Evolutionary conservation across 2,797 vertebrate species (phyloP), one percentile per base, ranked within the genome.

Genomic region (Phrynocephalus guinanensis): DNA sequence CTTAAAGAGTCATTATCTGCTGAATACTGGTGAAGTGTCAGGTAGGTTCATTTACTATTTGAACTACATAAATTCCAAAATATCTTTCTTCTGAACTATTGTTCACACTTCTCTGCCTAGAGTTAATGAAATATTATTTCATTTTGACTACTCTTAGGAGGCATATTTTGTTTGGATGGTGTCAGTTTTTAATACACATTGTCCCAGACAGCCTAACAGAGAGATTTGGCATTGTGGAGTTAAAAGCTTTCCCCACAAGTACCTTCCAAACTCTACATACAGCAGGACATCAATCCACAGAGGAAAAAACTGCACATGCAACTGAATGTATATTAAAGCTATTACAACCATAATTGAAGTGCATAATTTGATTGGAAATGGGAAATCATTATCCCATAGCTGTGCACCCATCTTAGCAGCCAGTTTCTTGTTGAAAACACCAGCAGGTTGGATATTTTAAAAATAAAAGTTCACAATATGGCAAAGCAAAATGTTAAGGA

Each of bases 301-400:
- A 94, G 84, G 44, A 90, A 89, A 96, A 96, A 95, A 94, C 88
- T 93, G 81, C 90, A 91, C 83, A 88, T 96, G 92, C 92, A 95
- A 92, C 90, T 93, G 90, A 93, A 93, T 85, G 92, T 92, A 90
- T 93, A 93, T 90, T 94, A 95, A 95, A 93, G 93, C 81, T 87
- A 94, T 95, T 95, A 93, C 86, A 94, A 92, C 91, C 85, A 79
- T 89, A 95, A 87, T 28, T 92, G 90, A 73, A 38, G 30, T 89
- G 95, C 94, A 79, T 86, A 93, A 87, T 91, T 91, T 90, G 95
- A 96, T 95, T 95, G 96, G 91, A 94, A 95, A 93, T 8, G 83
- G 91, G 87, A 95, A 95, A 94, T 92, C 87, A 90, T 90, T 82
- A 83, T 92, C 89, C 83, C 52, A 82, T 84, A 94, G 77, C 89